phyloP scores from a whole-genome alignment of 2,797 vertebrate species.

The Cryptoprocta ferox region DNA sequence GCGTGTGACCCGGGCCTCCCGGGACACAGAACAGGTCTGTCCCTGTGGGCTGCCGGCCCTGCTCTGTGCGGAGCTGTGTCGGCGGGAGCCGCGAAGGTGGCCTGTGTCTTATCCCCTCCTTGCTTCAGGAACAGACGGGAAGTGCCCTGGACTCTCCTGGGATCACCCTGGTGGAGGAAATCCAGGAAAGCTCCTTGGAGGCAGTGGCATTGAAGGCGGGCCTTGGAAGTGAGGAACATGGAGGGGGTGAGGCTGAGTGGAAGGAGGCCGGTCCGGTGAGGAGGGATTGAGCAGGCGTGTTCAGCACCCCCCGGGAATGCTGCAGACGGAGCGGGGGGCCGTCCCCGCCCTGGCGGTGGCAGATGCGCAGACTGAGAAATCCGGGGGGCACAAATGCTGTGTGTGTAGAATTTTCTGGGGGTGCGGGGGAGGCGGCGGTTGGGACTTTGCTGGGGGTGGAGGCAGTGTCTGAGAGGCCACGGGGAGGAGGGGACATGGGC shows the following conservation, averaged over 20 bases:
- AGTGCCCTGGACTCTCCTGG: neutral
- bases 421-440: neutral
- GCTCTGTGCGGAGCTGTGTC: rapidly evolving
- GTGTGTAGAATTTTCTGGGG: neutral
- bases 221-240: neutral
- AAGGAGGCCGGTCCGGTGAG: neutral
- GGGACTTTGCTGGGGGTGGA: neutral
- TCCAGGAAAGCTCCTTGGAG: neutral
- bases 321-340: neutral
- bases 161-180: neutral
- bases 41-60: neutral
- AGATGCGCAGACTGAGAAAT: neutral
- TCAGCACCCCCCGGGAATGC: rapidly evolving
- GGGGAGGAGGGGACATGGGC: neutral
- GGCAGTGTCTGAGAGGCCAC: neutral
- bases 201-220: neutral
- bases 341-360: too few species aligned
- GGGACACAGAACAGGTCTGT: neutral
- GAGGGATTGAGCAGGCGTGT: neutral
- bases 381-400: neutral
- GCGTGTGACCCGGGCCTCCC: neutral
- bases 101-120: neutral
- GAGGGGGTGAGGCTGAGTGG: neutral
- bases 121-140: neutral
- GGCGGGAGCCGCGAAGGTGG: neutral